phyloP scores from a whole-genome alignment of 2,113 vertebrate species.

The Emberiza fucata region DNA sequence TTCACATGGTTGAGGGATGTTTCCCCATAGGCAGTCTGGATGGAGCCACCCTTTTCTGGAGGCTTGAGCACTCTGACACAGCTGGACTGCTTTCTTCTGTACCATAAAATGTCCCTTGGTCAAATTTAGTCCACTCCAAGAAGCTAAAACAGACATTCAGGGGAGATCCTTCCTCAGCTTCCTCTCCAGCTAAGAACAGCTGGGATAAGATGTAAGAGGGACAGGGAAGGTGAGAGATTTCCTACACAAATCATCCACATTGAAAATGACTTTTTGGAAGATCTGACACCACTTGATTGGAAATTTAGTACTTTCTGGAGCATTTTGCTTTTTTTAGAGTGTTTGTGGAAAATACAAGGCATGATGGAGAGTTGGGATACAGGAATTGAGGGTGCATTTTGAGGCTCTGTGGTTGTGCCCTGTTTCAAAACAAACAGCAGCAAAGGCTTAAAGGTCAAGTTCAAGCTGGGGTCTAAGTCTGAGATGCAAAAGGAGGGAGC shows the following conservation, averaged over 20 bases:
- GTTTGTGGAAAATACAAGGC: not conserved
- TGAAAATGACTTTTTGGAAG: not conserved
- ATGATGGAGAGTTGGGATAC: not conserved
- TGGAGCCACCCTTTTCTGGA: not conserved
- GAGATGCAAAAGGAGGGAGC: not conserved
- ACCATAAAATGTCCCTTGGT: not conserved
- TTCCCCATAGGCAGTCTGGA: not conserved
- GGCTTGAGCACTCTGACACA: not conserved
- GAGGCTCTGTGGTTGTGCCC: not conserved
- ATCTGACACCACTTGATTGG: not conserved
- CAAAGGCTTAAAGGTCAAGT: not conserved
- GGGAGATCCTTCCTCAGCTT: not conserved
- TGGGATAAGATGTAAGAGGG: not conserved
- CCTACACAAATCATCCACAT: not conserved
- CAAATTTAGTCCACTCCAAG: not conserved
- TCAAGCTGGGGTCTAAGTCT: not conserved
- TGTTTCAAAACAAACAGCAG: not conserved
- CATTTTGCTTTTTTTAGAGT: not conserved
- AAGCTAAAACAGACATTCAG: not conserved
- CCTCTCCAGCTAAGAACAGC: not conserved
- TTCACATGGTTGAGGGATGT: not conserved
- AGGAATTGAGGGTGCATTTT: not conserved
- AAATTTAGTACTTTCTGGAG: not conserved
- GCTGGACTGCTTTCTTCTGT: not conserved
- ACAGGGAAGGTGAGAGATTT: not conserved